Percentiles rank a stretch among this genome's conserved stretches.
These are phyloP conservation scores for Aphelenchoides besseyi DNA, from an alignment of 1,140 invertebrate species.

Conservation along the genomic window DNA sequence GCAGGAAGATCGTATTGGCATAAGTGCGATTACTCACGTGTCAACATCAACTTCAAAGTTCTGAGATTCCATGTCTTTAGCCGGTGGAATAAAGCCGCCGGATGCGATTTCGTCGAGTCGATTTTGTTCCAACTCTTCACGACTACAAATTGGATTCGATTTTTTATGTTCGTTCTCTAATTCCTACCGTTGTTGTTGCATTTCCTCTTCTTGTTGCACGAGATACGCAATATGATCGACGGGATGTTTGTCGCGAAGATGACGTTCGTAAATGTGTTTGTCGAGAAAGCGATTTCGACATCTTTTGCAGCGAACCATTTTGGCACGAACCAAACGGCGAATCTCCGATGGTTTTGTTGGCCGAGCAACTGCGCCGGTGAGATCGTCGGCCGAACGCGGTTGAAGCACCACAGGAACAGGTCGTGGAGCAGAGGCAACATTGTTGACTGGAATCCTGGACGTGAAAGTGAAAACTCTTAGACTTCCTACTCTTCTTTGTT, in stretches of 20 bases:
- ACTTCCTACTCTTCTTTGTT: background rate
- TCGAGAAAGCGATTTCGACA: conserved; percentile 61
- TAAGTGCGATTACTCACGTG: conserved; percentile 29
- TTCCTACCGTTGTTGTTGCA: conserved; percentile 50
- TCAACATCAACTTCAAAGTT: conserved; percentile 45
- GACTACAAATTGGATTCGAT: conserved; percentile 28
- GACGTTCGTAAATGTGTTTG: conserved; percentile 56
- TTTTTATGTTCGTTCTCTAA: conserved; percentile 16
- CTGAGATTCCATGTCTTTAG: conserved; percentile 51
- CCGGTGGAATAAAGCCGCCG: conserved; percentile 61
- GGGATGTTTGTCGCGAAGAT: conserved; percentile 59
- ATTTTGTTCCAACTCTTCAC: conserved; percentile 59
- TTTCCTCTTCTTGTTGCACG: conserved; percentile 58
- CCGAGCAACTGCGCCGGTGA: conserved; percentile 42
- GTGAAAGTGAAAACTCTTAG: background rate
- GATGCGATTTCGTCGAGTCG: conserved; percentile 55
- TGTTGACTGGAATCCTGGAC: too few relatives aligned
- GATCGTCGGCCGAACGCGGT: conserved; percentile 36
- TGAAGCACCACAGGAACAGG: conserved; percentile 39
- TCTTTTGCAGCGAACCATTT: conserved; percentile 57
- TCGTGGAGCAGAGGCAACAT: background rate
- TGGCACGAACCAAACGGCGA: conserved; percentile 48
- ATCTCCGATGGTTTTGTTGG: conserved; percentile 58
- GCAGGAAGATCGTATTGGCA: background rate
- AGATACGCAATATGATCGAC: conserved; percentile 57